Evolutionary conservation across 2,888 invertebrate genomes (phyloP), one percentile per base, ranked within the genome.

Genomic region (Selenia dentaria): DNA sequence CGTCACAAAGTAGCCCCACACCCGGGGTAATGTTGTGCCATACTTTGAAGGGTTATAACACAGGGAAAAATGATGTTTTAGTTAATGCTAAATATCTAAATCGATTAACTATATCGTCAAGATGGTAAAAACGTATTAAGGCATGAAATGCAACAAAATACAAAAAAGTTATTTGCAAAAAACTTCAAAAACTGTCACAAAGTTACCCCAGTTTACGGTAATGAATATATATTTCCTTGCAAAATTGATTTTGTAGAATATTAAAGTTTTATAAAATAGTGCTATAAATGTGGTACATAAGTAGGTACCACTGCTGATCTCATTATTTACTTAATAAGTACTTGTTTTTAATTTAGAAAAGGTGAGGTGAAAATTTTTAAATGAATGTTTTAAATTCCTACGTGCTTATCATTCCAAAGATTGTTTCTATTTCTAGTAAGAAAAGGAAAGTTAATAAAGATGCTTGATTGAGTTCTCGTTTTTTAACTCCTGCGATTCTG

Each of bases 201-300:
- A n/a, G n/a, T n/a, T n/a, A n/a, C n/a, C n/a, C n/a, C n/a, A n/a
- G n/a, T n/a, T n/a, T n/a, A n/a, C n/a, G n/a, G 22, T 24, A 22
- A n/a, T 22, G 34, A 24, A 22, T 34, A 34, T 34, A 34, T 34
- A 34, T 34, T 34, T 34, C 34, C 22, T 13, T 22, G 11, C 20
- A 22, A 34, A 22, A 34, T 34, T 34, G 34, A 34, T 34, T 11
- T 34, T 20, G 12, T 20, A 12, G 24, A 34, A 34, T 24, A 22
- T 34, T 22, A 34, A 34, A 24, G 22, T 22, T 20, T 13, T 5
- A 24, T 13, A 13, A 22, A 34, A 12, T 8, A 22, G 13, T 24
- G 34, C 6, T 24, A 27, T 6, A 27, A 18, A 18, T 18, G 18
- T 18, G 18, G 18, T 18, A 18, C 4, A 18, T 18, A 18, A 18